These are phyloP conservation scores for Hemitrygon akajei DNA, from an alignment of 2,797 vertebrate species.

Conservation along the genomic window DNA sequence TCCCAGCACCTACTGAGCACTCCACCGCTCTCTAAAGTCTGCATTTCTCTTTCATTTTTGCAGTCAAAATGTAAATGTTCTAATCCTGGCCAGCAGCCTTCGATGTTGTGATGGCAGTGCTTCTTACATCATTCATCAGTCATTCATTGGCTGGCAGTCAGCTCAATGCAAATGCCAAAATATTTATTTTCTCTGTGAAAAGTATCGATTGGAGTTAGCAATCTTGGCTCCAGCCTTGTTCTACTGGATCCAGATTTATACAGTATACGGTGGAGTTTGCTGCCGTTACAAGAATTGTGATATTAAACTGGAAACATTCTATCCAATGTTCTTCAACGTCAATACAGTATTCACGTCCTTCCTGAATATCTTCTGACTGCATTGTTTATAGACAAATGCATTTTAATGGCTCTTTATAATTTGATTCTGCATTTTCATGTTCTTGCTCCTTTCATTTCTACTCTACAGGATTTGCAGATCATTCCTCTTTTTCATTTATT, in stretches of 20 bases:
- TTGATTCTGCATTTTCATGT: background rate
- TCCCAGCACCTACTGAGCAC: background rate
- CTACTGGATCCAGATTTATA: background rate
- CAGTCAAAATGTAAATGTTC: background rate
- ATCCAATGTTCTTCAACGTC: too few species aligned
- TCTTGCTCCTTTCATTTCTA: background rate
- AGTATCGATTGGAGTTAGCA: background rate
- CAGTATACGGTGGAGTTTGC: background rate
- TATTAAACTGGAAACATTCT: background rate
- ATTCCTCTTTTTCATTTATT: background rate
- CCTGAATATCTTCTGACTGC: background rate
- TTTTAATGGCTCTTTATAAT: background rate
- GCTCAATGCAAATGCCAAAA: background rate
- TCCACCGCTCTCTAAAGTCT: background rate
- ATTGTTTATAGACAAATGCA: background rate
- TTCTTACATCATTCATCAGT: background rate
- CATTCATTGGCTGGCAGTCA: background rate
- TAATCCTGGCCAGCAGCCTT: background rate
- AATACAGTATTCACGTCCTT: background rate
- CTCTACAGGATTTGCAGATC: background rate
- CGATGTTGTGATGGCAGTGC: background rate
- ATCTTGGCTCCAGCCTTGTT: background rate
- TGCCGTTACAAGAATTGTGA: background rate
- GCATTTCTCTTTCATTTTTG: background rate
- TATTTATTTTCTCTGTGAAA: background rate